These are phyloP conservation scores for Toxostoma redivivum DNA, from an alignment of 2,113 vertebrate species.

Conservation along the genomic window DNA sequence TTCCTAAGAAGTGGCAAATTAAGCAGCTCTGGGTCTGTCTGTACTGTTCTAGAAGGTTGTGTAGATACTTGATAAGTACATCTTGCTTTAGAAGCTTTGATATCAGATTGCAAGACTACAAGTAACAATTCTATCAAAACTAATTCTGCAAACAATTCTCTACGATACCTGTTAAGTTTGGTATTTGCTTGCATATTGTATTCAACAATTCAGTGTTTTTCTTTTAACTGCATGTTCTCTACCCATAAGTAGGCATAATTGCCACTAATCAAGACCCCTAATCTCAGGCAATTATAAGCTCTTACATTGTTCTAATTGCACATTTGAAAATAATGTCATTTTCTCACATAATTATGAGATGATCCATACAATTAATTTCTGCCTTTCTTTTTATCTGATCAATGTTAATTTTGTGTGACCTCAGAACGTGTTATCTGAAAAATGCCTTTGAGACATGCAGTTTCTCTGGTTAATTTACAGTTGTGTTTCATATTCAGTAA, in stretches of 20 bases:
- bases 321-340: not conserved
- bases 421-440: not conserved
- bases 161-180: constrained; percentile 19
- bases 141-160: not conserved
- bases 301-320: constrained; percentile 43
- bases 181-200: not conserved
- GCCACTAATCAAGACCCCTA: not conserved
- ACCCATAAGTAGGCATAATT: constrained; percentile 7
- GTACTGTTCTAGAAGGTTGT: not conserved
- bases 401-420: constrained; percentile 21
- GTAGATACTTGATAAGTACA: not conserved
- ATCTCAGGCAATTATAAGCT: constrained; percentile 17
- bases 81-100: not conserved
- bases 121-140: not conserved
- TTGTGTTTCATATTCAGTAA: not conserved
- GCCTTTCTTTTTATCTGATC: constrained; percentile 50
- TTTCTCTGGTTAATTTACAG: not conserved
- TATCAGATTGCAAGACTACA: not conserved
- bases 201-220: not conserved
- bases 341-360: constrained; percentile 13
- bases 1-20: not conserved
- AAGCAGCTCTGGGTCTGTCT: not conserved
- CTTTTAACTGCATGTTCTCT: not conserved
- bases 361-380: constrained; percentile 21
- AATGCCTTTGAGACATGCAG: not conserved